Percentiles rank a stretch among this genome's conserved stretches.
phyloP scores from a whole-genome alignment of 2,797 vertebrate species.

The Neopelma chrysocephalum region DNA sequence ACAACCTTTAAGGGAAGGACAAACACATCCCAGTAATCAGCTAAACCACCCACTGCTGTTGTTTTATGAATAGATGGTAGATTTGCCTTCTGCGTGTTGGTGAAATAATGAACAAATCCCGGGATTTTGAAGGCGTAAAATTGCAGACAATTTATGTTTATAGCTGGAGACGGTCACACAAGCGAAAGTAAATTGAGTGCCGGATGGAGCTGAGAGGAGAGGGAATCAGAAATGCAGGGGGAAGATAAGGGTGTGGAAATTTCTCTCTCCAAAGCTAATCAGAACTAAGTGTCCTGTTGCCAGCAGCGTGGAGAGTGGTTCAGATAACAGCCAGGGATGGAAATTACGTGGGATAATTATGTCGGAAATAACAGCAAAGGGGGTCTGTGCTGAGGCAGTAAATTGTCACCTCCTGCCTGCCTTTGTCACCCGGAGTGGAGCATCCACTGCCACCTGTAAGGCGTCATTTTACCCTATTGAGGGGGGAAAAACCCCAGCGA shows the following conservation, averaged over 20 bases:
- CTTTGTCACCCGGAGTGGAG: not conserved
- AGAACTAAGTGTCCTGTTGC: not conserved
- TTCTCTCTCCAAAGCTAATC: not conserved
- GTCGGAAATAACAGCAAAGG: not conserved
- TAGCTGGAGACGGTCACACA: not conserved
- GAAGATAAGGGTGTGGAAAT: not conserved
- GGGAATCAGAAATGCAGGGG: not conserved
- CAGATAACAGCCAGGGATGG: not conserved
- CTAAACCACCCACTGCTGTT: not conserved
- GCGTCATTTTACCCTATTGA: not conserved
- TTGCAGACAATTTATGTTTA: constrained; percentile 28
- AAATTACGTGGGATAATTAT: not conserved
- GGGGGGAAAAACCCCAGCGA: not conserved
- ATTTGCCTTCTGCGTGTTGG: not conserved
- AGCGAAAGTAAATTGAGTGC: not conserved
- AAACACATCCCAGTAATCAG: not conserved
- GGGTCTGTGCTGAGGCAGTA: not conserved
- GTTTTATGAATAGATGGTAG: not conserved
- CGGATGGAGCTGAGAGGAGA: not conserved
- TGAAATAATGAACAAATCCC: constrained; percentile 40
- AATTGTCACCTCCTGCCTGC: not conserved
- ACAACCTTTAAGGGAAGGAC: not conserved
- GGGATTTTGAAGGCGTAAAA: constrained; percentile 27
- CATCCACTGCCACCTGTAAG: not conserved
- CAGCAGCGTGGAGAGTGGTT: not conserved